Conservation (phyloP, 2,888 invertebrate species). For the Dione vanillae region DNA sequence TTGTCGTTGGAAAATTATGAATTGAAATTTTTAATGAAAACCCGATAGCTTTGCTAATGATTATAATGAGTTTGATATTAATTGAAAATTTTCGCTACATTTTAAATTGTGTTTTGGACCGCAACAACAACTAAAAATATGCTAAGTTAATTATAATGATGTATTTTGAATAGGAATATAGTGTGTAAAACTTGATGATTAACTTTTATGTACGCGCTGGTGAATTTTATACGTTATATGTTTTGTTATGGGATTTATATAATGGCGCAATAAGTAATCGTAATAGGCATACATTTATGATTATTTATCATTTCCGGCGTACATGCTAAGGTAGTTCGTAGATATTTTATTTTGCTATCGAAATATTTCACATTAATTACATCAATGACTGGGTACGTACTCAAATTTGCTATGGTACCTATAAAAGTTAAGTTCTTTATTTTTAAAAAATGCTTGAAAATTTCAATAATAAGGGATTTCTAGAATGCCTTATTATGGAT, state of each 20-base stretch:
- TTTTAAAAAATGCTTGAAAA: too few species aligned
- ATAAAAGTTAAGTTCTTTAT: too few species aligned
- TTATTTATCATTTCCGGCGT: not conserved
- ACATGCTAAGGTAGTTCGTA: not conserved
- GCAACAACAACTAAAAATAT: constrained; percentile 41
- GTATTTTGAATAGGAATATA: constrained; percentile 11
- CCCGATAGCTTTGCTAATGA: constrained; percentile 52
- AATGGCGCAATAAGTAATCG: constrained; percentile 10
- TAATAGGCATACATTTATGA: not conserved
- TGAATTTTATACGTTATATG: not conserved
- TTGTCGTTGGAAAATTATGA: constrained; percentile 62
- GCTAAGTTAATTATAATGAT: constrained; percentile 14
- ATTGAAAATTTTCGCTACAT: constrained; percentile 48
- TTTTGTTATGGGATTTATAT: constrained; percentile 10
- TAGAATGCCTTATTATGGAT: too few species aligned
- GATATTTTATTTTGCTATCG: not conserved
- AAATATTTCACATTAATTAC: not conserved
- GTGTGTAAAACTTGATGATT: constrained; percentile 13
- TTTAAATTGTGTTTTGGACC: constrained; percentile 46
- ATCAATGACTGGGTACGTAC: not conserved
- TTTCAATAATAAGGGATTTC: too few species aligned
- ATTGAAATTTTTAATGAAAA: constrained; percentile 58
- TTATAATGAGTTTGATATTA: constrained; percentile 48
- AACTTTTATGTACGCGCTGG: constrained; percentile 4
- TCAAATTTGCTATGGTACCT: too few species aligned